These are phyloP conservation scores for Heterocephalus glaber DNA, from an alignment of 2,113 vertebrate genomes.

Conservation along the genomic window DNA sequence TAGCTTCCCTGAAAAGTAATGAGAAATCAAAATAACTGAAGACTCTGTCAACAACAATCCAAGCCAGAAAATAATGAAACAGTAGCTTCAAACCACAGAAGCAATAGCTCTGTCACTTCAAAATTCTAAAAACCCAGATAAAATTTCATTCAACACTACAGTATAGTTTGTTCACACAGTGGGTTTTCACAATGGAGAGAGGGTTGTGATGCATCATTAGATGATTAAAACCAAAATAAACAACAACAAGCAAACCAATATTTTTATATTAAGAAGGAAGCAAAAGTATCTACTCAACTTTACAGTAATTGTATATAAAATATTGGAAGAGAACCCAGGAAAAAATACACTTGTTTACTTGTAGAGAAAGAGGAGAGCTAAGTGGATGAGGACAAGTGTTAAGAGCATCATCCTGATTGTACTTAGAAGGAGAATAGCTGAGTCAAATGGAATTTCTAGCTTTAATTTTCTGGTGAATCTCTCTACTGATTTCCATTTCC, in stretches of 20 bases:
- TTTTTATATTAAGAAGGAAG: background rate
- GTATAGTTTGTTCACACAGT: background rate
- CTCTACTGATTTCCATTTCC: background rate
- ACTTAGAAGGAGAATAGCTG: background rate
- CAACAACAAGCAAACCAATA: background rate
- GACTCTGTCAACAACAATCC: background rate
- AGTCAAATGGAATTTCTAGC: background rate
- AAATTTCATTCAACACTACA: background rate
- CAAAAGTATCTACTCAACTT: background rate
- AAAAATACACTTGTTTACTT: background rate
- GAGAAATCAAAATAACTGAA: background rate
- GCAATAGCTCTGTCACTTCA: background rate
- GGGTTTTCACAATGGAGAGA: background rate
- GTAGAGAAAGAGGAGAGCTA: background rate
- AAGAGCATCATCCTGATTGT: background rate
- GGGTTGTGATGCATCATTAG: background rate
- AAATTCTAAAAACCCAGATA: background rate
- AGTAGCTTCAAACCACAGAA: background rate
- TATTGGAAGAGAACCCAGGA: background rate
- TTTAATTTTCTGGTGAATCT: background rate
- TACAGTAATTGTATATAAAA: background rate
- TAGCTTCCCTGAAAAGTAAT: background rate
- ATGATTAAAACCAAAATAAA: background rate
- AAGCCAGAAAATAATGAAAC: background rate
- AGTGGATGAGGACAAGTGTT: background rate